These are phyloP conservation scores for Psilopsiagon aurifrons DNA, from an alignment of 2,113 vertebrate genomes.

Conservation along the genomic window DNA sequence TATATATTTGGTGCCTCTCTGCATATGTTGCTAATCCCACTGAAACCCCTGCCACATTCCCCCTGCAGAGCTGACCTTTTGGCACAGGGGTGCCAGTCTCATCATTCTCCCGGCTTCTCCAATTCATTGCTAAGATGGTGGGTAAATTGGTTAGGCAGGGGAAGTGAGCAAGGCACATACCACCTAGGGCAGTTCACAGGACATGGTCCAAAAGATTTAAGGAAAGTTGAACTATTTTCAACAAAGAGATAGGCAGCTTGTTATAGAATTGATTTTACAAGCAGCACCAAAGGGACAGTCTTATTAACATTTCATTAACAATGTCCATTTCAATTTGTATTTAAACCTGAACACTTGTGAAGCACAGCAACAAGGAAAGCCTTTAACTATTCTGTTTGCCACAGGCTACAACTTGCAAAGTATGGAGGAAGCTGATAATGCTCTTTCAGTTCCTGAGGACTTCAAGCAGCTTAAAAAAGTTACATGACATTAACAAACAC, in stretches of 20 bases:
- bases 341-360: neutral
- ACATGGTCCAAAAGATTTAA: neutral
- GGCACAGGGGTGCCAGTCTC: neutral
- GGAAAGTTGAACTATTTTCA: neutral
- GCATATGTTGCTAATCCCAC: neutral
- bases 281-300: neutral
- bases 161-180: neutral
- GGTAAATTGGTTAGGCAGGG: neutral
- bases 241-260: neutral
- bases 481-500: neutral
- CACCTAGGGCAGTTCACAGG: neutral
- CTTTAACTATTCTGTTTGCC: neutral
- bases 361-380: neutral
- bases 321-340: neutral
- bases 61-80: neutral
- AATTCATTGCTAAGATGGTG: neutral
- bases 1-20: neutral
- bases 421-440: slow-evolving; percentile 39
- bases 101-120: neutral
- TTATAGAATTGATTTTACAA: neutral
- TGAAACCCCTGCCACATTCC: neutral
- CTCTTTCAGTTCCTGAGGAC: slow-evolving; percentile 4
- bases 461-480: neutral
- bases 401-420: neutral
- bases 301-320: neutral